Evolutionary conservation across 2,888 invertebrate species (phyloP), one percentile per base, ranked within the genome.

Genomic region (Busseola fusca): DNA sequence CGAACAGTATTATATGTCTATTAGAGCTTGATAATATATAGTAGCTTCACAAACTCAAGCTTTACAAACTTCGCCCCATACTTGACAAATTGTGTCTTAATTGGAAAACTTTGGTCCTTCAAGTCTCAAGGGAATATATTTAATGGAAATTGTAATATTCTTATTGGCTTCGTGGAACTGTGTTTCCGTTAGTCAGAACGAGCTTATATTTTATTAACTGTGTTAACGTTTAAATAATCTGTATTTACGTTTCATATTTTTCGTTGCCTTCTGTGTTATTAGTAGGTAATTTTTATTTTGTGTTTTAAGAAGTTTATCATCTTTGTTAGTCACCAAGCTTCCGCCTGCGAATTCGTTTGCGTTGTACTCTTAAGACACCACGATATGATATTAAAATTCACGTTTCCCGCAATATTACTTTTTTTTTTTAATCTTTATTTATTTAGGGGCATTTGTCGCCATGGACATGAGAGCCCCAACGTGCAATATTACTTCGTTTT

Each of bases 31-130:
- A 66, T 52, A 14, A 21, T 50, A 60, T 21, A 42, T 42, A 57
- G 21, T 59, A 52, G 25, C 34, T 70, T 57, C 21, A 57, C 10
- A 25, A 68, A 74, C 21, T 62, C 18, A 56, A 70, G 56, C 56
- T 67, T 6, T 34, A 34, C 14, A n/a, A 68, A 74, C 25, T 64
- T 21, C 27, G 3, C n/a, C 40, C 25, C 56, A 68, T 50, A 58
- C 25, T 68, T 68, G 60, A 65, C 65, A 70, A 64, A 42, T 69
- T 69, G 10, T 56, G 12, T 16, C 57, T 59, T 71, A 69, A 83
- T 76, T 80, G 63, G 69, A 67, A 83, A 80, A 79, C 57, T 79
- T 82, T 69, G 57, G 45, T 70, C 65, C 62, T 71, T 69, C 6
- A 10, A 64, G 67, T 52, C 34, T 18, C 25, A 18, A 58, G 59